Evolutionary conservation across 2,113 vertebrate genomes (phyloP).

Genomic region (Rhinichthys klamathensis): DNA sequence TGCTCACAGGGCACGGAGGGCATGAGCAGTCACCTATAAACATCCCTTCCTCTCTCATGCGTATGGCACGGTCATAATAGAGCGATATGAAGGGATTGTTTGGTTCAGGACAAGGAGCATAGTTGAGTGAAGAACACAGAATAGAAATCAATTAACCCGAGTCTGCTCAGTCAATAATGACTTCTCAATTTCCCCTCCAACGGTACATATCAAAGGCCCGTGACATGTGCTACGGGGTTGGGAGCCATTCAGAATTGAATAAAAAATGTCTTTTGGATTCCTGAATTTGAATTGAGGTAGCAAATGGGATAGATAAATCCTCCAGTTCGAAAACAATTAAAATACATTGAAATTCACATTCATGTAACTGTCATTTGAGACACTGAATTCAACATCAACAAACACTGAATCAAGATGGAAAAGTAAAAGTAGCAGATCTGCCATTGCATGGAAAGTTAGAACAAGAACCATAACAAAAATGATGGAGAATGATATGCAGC

Average conservation of each 20-base stretch:
- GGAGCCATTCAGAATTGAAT: not conserved
- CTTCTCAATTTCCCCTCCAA: constrained; percentile 39
- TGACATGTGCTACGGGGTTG: not conserved
- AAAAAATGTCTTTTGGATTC: not conserved
- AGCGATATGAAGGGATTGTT: constrained; percentile 31
- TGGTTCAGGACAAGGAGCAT: not conserved
- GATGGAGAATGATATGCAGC: too few relatives aligned
- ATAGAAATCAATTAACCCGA: constrained; percentile 43
- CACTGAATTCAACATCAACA: too few relatives aligned
- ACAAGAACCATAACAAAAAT: too few relatives aligned
- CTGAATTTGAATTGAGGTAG: not conserved
- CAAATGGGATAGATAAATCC: not conserved
- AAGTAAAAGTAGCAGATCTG: too few relatives aligned
- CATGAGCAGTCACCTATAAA: constrained; percentile 6
- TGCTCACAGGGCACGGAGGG: not conserved
- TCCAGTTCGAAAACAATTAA: not conserved
- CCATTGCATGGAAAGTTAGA: too few relatives aligned
- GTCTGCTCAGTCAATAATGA: constrained; percentile 44
- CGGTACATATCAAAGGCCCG: constrained; percentile 9
- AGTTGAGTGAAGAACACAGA: constrained; percentile 34
- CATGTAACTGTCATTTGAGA: not conserved
- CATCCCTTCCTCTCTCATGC: constrained; percentile 8
- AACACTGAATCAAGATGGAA: too few relatives aligned
- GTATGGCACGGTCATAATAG: constrained; percentile 27
- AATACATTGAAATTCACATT: not conserved